Base-by-base conservation (phyloP, 1,140 invertebrate species). In the honey bee (Apis mellifera) region DNA sequence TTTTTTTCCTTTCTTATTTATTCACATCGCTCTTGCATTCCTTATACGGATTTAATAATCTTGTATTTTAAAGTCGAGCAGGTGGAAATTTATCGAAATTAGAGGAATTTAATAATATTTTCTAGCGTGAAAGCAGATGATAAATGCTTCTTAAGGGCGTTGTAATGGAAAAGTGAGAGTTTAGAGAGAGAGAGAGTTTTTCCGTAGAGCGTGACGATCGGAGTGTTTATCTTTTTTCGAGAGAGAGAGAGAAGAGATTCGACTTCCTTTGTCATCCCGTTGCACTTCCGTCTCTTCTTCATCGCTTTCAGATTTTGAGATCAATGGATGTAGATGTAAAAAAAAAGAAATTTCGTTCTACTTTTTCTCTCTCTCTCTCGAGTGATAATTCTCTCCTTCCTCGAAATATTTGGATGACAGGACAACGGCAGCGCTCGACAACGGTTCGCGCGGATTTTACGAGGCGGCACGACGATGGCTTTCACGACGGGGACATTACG, bases 401-500 rank as follows among this genome's bases (percentile, higher is more conserved):
- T 8, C 19, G 73, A 42, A 42, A 42, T 50, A 62, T 76, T 75
- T 50, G 48, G 83, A 32, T 32, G 32, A 76, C 78, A 77, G 78
- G 79, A 75, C 69, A 77, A 66, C 62, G 52, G 65, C 64, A 84
- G n/a, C 73, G 84, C 73, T 64, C 70, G 75, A 74, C 73, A 71
- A 64, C 32, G 4, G 32, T 42, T 42, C 32, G 32, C 7, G 32
- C 88, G 87, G 89, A 91, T 91, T 93, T 92, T 92, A 93, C 91
- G 91, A 89, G 90, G 82, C 87, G 90, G 84, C 81, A 90, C 89
- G n/a, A n/a, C 90, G 90, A 90, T 89, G 91, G 90, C 91, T 92
- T 89, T 93, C 92, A 90, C 91, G 91, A 92, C 92, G 91, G 91
- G 88, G 92, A 93, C 92, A 90, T 93, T 92, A 91, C 89, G 86